Percentiles rank a stretch among this genome's conserved stretches.
Conservation (phyloP, 1,140 invertebrate genomes). For the Liolophura sinensis region DNA sequence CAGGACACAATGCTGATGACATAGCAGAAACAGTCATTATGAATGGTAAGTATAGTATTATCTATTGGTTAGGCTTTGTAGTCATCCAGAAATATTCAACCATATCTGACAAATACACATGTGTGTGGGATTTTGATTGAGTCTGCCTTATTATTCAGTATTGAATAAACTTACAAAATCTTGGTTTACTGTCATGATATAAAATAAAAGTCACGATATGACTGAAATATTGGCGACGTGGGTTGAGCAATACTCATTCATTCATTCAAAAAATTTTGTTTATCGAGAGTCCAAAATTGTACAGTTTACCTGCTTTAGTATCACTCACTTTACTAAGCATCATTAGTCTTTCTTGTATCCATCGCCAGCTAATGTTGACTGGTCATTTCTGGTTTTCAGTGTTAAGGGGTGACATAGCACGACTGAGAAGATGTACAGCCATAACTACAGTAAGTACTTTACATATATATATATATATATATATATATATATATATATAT, state of each 20-base stretch:
- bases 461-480: constrained; percentile 1
- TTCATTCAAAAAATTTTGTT: too few species aligned
- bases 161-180: too few species aligned
- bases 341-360: neutral
- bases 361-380: neutral
- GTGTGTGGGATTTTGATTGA: neutral
- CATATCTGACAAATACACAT: neutral
- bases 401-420: constrained; percentile 92
- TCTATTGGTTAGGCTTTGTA: too few species aligned
- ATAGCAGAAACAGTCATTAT: constrained; percentile 98
- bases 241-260: too few species aligned
- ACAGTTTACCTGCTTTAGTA: neutral
- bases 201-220: too few species aligned
- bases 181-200: too few species aligned
- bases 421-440: constrained; percentile 87
- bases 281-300: too few species aligned
- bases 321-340: neutral
- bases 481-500: too few species aligned
- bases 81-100: neutral
- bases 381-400: constrained; percentile 61
- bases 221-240: too few species aligned
- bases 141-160: too few species aligned
- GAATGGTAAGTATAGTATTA: constrained; percentile 68
- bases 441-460: constrained; percentile 75
- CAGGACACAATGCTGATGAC: constrained; percentile 98